Percentiles rank a stretch among this genome's conserved stretches.
Evolutionary conservation across 2,113 vertebrate genomes (phyloP).

Genomic region (Redunca redunca): DNA sequence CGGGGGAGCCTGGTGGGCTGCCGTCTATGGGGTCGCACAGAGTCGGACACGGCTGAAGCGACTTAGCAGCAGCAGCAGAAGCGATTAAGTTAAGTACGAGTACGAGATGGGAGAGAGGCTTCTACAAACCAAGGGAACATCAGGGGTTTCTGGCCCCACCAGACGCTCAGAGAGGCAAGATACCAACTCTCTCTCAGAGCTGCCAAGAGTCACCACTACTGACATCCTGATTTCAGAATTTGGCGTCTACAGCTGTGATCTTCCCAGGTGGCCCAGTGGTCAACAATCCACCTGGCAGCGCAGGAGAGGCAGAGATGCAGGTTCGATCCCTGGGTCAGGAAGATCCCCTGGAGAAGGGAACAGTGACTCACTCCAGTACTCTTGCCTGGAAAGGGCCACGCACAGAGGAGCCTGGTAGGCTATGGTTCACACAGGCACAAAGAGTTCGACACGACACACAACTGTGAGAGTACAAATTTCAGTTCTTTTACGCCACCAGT

Average conservation of each 20-base stretch:
- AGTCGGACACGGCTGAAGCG: too few relatives aligned
- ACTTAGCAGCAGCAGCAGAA: not conserved
- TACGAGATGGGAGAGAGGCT: fast-evolving
- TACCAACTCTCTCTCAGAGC: not conserved
- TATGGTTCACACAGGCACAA: not conserved
- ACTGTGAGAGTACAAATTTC: not conserved
- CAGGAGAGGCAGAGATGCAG: not conserved
- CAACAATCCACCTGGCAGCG: not conserved
- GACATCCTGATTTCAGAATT: not conserved
- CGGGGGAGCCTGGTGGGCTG: too few relatives aligned
- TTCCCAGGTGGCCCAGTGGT: not conserved
- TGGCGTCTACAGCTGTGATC: not conserved
- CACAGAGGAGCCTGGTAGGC: not conserved
- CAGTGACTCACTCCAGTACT: not conserved
- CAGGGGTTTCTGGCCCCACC: fast-evolving
- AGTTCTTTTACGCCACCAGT: fast-evolving
- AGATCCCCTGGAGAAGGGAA: not conserved
- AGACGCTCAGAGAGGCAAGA: fast-evolving
- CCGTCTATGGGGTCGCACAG: too few relatives aligned
- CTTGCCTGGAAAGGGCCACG: not conserved
- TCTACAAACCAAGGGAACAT: fast-evolving
- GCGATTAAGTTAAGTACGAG: fast-evolving
- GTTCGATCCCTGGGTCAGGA: not conserved
- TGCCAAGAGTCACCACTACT: not conserved
- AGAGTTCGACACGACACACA: not conserved